Evolutionary conservation across 2,888 invertebrate species (phyloP).

Genomic region (Liposcelis brunnea): DNA sequence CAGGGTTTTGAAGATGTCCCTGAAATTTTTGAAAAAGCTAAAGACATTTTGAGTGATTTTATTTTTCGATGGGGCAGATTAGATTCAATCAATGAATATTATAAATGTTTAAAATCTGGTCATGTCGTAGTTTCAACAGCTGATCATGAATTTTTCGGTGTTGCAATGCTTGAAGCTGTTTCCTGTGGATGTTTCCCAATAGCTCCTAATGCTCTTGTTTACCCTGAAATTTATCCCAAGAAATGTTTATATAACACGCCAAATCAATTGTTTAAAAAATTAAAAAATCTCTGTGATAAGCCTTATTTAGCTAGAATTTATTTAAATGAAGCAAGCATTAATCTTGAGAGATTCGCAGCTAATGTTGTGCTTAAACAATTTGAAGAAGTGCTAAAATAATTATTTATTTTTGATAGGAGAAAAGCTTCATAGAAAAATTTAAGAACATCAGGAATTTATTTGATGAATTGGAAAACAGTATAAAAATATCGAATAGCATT

Average conservation of each 20-base stretch:
- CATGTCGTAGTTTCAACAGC: slow-evolving; percentile 57
- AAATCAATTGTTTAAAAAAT: slow-evolving; percentile 35
- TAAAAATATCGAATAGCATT: too few species aligned
- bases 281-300: slow-evolving; percentile 28
- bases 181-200: slow-evolving; percentile 51
- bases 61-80: slow-evolving; percentile 43
- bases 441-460: too few species aligned
- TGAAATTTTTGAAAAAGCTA: slow-evolving; percentile 37
- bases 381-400: too few species aligned
- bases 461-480: too few species aligned
- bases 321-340: background rate
- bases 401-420: too few species aligned
- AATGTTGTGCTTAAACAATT: too few species aligned
- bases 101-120: slow-evolving; percentile 32
- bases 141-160: slow-evolving; percentile 59
- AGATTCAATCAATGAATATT: slow-evolving; percentile 36
- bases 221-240: slow-evolving; percentile 51
- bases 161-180: slow-evolving; percentile 55
- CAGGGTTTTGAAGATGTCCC: slow-evolving; percentile 42
- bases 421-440: too few species aligned
- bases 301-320: background rate
- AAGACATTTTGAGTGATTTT: slow-evolving; percentile 28
- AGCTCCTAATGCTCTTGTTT: slow-evolving; percentile 47
- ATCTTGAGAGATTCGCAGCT: too few species aligned
- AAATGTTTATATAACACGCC: slow-evolving; percentile 40